Conservation (phyloP, 2,888 invertebrate genomes). For the Synergus laeviventris region DNA sequence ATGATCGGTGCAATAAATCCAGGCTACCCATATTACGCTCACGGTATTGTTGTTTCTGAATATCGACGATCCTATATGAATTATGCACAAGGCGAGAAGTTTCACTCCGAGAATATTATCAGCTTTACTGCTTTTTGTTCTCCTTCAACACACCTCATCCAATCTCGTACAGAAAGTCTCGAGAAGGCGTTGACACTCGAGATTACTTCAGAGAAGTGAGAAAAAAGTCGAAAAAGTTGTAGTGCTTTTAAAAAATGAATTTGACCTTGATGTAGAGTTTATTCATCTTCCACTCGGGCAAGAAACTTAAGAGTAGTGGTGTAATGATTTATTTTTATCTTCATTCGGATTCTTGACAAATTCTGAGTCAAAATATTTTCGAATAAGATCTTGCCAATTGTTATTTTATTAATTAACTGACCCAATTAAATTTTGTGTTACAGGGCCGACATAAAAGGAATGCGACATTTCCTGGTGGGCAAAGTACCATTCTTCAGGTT, state of each 20-base stretch:
- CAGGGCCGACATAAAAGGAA: constrained; percentile 88
- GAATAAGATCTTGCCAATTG: not conserved
- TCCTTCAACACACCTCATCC: constrained; percentile 14
- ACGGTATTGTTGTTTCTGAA: constrained; percentile 53
- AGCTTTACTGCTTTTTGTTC: constrained; percentile 55
- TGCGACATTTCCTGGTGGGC: constrained; percentile 87
- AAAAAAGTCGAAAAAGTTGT: not conserved
- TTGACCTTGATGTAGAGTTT: not conserved
- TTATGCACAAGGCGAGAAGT: constrained; percentile 57
- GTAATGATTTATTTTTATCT: no score
- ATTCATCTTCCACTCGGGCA: no score
- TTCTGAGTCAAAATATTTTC: not conserved
- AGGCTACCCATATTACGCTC: constrained; percentile 41
- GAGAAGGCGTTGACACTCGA: not conserved
- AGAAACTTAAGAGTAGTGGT: no score
- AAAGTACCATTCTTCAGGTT: constrained; percentile 81
- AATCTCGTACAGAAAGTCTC: not conserved
- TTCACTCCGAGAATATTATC: constrained; percentile 56
- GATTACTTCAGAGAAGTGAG: not conserved
- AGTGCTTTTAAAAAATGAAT: not conserved
- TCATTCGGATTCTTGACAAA: no score
- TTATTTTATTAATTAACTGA: not conserved
- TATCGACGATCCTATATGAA: constrained; percentile 57
- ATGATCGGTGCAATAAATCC: constrained; percentile 48
- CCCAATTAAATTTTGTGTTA: constrained; percentile 44